Evolutionary conservation across 2,113 vertebrate genomes (phyloP).

Genomic region (Hylia prasina): DNA sequence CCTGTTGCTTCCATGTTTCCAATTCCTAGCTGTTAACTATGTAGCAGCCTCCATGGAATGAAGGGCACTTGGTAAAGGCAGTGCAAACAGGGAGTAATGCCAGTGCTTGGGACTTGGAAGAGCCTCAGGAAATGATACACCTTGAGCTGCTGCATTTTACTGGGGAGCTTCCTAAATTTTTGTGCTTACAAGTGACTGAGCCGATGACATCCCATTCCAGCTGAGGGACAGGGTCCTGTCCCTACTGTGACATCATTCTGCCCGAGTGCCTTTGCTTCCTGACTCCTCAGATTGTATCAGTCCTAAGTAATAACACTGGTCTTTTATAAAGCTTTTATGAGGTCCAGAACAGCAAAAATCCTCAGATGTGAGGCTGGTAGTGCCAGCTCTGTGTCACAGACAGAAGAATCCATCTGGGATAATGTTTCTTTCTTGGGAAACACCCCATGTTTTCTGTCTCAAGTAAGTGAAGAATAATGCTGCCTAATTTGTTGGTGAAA

Average conservation of each 20-base stretch:
- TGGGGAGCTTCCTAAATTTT: neutral
- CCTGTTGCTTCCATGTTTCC: rapidly evolving
- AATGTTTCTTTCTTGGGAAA: neutral
- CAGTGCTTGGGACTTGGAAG: neutral
- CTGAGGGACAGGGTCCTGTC: neutral
- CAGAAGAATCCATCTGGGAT: neutral
- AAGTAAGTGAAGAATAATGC: neutral
- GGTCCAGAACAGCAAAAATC: neutral
- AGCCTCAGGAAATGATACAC: neutral
- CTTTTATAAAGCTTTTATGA: neutral
- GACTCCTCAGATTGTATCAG: neutral
- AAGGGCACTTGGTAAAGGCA: rapidly evolving
- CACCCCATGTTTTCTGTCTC: neutral
- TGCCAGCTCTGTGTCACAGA: neutral
- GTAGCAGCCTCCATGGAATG: neutral
- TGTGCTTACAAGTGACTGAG: neutral
- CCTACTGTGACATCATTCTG: rapidly evolving
- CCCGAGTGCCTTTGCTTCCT: neutral
- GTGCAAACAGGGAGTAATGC: neutral
- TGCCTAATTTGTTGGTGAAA: neutral
- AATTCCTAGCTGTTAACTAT: neutral
- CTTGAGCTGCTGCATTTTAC: neutral
- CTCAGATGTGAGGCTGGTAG: neutral
- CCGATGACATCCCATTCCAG: neutral
- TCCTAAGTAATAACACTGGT: neutral